Evolutionary conservation across 2,888 invertebrate species (phyloP).

Genomic region (Melitaea athalia): DNA sequence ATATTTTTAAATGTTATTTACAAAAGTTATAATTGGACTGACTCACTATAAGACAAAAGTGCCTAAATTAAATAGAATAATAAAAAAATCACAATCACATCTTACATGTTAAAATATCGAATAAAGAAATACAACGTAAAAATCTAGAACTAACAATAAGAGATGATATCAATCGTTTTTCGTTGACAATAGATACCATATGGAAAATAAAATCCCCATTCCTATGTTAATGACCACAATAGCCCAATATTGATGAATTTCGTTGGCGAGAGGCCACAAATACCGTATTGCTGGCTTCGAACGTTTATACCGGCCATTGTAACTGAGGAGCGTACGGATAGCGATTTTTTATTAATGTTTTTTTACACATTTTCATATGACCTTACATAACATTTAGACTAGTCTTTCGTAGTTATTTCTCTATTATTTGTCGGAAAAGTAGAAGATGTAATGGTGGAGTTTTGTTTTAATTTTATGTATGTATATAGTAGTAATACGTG

Average conservation of each 20-base stretch:
- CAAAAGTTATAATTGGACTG: no score
- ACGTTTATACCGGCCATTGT: slow-evolving; percentile 1
- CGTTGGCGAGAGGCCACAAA: slow-evolving; percentile 44
- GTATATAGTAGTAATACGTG: no score
- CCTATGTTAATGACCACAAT: slow-evolving; percentile 43
- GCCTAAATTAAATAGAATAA: no score
- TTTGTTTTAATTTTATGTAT: no score
- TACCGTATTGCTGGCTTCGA: slow-evolving; percentile 23
- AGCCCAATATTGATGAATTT: slow-evolving; percentile 42
- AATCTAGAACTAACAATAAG: neutral
- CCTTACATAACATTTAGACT: neutral
- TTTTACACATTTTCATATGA: neutral
- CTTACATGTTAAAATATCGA: no score
- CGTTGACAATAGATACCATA: slow-evolving; percentile 34
- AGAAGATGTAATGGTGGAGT: no score
- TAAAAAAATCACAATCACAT: no score
- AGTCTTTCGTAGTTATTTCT: no score
- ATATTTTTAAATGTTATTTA: no score
- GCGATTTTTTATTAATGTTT: neutral
- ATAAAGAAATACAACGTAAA: no score
- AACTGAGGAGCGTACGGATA: neutral
- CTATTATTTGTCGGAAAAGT: no score
- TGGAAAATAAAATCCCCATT: slow-evolving; percentile 44
- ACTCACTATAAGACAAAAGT: no score
- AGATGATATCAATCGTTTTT: slow-evolving; percentile 2